Evolutionary conservation across 2,888 invertebrate species (phyloP).

Genomic region (Eumacrocentrus americanus): DNA sequence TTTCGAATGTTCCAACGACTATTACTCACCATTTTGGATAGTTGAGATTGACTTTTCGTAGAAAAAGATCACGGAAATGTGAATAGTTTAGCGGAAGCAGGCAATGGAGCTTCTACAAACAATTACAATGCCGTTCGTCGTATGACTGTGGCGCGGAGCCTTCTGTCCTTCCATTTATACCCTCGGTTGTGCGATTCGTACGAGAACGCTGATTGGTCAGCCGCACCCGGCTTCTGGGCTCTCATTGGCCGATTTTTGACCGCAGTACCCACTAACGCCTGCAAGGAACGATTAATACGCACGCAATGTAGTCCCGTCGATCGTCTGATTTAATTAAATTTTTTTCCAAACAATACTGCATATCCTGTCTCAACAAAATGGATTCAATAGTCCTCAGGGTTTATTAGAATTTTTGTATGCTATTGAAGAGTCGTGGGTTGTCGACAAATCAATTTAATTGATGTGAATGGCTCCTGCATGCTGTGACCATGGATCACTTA

Average conservation of each 20-base stretch:
- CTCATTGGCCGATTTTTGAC: constrained; percentile 33
- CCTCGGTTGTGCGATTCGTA: constrained; percentile 30
- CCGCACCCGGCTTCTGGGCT: constrained; percentile 24
- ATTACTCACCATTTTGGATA: constrained; percentile 36
- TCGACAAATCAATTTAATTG: too few relatives aligned
- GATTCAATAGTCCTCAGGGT: too few relatives aligned
- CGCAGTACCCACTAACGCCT: constrained; percentile 37
- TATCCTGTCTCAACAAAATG: too few relatives aligned
- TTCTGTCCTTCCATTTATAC: constrained; percentile 31
- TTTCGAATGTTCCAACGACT: not conserved
- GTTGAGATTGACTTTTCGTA: constrained; percentile 27
- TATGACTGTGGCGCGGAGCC: constrained; percentile 34
- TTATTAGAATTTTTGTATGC: too few relatives aligned
- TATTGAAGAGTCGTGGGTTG: too few relatives aligned
- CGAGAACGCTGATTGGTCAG: constrained; percentile 31
- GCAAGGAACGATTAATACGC: constrained; percentile 11
- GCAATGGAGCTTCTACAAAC: constrained; percentile 38
- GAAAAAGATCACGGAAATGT: constrained; percentile 29
- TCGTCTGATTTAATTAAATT: not conserved
- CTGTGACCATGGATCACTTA: not conserved
- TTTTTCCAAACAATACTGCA: not conserved
- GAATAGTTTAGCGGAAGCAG: constrained; percentile 37
- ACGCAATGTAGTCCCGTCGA: constrained; percentile 5
- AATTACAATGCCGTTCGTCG: constrained; percentile 32
- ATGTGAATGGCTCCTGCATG: too few relatives aligned